These are phyloP conservation scores for Phataginus tricuspis DNA, from an alignment of 2,797 vertebrate species.

Conservation along the genomic window DNA sequence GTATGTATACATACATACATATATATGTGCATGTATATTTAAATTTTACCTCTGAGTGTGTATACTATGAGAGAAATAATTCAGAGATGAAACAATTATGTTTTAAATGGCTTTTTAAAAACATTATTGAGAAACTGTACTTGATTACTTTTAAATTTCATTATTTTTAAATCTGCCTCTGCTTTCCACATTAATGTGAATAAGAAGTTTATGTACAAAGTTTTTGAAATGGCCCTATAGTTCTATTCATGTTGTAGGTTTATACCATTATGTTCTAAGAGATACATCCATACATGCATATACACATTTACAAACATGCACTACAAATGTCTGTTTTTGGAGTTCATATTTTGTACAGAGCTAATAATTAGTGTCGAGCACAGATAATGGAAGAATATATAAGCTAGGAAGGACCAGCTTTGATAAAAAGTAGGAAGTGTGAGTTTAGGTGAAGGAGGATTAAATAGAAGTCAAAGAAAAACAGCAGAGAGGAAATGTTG, in stretches of 20 bases:
- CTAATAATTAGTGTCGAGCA: neutral
- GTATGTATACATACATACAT: neutral
- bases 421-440: neutral
- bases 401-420: neutral
- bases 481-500: neutral
- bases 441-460: neutral
- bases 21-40: neutral
- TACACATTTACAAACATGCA: neutral
- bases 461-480: neutral
- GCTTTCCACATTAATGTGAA: neutral
- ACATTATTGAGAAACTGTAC: neutral
- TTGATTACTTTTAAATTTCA: neutral
- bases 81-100: neutral
- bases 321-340: neutral
- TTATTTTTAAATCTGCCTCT: neutral
- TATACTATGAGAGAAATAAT: neutral
- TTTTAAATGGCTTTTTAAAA: conserved; percentile 4
- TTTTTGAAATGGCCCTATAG: neutral
- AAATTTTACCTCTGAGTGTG: neutral
- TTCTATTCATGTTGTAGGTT: neutral
- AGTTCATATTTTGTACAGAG: neutral
- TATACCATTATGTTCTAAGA: neutral
- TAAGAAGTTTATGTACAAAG: neutral
- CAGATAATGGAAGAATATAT: neutral
- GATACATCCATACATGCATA: neutral